phyloP scores from a whole-genome alignment of 2,888 invertebrate genomes.

The Limnephilus lunatus region DNA sequence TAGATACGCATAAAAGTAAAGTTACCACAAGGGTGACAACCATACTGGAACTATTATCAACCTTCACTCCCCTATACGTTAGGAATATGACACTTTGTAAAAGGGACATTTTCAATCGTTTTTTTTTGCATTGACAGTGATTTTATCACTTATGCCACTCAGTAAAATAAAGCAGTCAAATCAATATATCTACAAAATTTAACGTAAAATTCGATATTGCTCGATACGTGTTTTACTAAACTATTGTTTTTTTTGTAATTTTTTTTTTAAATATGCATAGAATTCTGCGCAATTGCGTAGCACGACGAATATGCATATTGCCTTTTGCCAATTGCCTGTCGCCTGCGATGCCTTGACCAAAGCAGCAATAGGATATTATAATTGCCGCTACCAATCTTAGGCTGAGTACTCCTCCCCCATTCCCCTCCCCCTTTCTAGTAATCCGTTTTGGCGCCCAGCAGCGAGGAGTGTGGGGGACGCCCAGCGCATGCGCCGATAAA shows the following conservation, averaged over 20 bases:
- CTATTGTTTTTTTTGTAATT: no score
- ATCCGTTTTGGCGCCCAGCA: constrained; percentile 38
- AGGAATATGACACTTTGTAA: background rate
- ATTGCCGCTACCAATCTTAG: background rate
- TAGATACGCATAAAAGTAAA: background rate
- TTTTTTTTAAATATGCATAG: background rate
- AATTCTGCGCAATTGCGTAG: background rate
- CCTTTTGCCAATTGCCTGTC: background rate
- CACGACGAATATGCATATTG: background rate
- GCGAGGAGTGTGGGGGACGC: constrained; percentile 28
- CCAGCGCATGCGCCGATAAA: constrained; percentile 63
- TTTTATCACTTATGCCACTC: background rate
- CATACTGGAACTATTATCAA: constrained; percentile 10
- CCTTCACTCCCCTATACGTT: background rate
- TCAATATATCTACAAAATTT: background rate
- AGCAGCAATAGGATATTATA: background rate
- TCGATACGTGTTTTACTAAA: no score
- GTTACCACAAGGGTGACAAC: constrained; percentile 8
- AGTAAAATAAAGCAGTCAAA: background rate
- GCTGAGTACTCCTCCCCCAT: background rate
- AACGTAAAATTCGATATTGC: background rate
- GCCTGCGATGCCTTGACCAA: background rate
- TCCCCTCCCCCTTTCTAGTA: background rate
- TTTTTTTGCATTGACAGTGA: background rate
- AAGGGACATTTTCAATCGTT: background rate